These are phyloP conservation scores for Wiebesia pumilae DNA, from an alignment of 1,140 invertebrate genomes.

Conservation along the genomic window DNA sequence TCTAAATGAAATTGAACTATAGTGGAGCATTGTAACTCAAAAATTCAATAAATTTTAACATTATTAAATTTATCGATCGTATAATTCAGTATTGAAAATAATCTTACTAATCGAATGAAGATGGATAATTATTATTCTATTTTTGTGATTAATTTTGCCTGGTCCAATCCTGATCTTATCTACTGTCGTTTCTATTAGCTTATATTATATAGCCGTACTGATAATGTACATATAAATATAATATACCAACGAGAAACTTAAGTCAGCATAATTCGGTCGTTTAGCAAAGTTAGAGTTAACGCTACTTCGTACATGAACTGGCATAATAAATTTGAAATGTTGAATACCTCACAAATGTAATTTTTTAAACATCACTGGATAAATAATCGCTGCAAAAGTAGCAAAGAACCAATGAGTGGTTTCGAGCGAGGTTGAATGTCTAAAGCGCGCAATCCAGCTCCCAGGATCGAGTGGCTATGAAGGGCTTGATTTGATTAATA, in stretches of 20 bases:
- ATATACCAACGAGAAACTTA: not conserved
- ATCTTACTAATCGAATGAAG: not conserved
- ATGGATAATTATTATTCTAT: conserved; percentile 1
- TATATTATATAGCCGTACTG: not conserved
- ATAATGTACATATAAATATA: not conserved
- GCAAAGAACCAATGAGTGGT: too few relatives aligned
- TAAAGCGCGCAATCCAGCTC: not conserved
- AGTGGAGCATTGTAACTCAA: not conserved
- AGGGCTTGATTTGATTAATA: conserved; percentile 18
- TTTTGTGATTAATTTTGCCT: conserved; percentile 11
- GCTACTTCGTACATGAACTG: not conserved
- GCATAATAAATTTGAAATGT: conserved; percentile 15
- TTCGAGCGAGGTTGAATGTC: too few relatives aligned
- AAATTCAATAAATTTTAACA: conserved; percentile 6
- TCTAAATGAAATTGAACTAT: not conserved
- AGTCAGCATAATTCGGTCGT: conserved; percentile 21
- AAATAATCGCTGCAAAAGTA: not conserved
- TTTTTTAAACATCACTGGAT: not conserved
- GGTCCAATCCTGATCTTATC: conserved; percentile 25
- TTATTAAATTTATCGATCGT: not conserved
- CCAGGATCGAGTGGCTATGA: not conserved
- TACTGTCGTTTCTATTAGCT: conserved; percentile 23
- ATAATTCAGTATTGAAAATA: conserved; percentile 6
- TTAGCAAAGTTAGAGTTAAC: not conserved
- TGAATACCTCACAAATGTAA: not conserved